Base-by-base conservation (phyloP, 1,140 invertebrate genomes). In the Drosophila insularis region DNA sequence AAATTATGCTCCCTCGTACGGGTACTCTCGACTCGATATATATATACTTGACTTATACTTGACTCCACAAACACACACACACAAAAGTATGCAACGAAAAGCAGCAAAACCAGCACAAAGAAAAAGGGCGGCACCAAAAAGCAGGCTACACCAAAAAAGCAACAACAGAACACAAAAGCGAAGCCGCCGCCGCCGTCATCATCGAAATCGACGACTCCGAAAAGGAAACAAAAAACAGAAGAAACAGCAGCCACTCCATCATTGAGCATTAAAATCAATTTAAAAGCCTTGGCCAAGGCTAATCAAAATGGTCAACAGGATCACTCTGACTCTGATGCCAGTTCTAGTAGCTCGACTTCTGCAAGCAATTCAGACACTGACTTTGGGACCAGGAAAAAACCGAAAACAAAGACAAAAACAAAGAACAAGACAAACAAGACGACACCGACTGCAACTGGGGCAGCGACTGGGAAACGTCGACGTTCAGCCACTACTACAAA, bases 401-500 rank as follows among this genome's bases (percentile, higher is more conserved):
- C n/a, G n/a, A 53, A 63, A 64, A 53, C 72, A 71, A 68, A 58
- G 59, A 67, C 50, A 59, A 67, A 19, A 21, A 62, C 17, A 11
- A 50, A 50, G 6, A 50, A 50, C 17, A 21, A 19, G 17, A 50
- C 43, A 11, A 21, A 27, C 27, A 27, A 27, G 27, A 27, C 27
- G 2, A 27, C 27, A 27, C 5, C 17, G 11, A 37, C 35, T 37
- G 35, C 8, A 11, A 35, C 32, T 10, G 50, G 68, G n/a, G 21
- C 56, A 40, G 46, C 43, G 23, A 64, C 50, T 69, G 72, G 23
- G 46, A 67, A 61, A 74, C 73, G 54, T 56, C 71, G 79, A 81
- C 72, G 78, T 74, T 81, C 85, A 71, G 73, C 72, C 74, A 78
- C 74, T 73, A 80, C 82, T 77, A 86, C 87, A 91, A 91, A 86